Percentiles rank a stretch among this genome's conserved stretches.
These are phyloP conservation scores for Craniophora ligustri DNA, from an alignment of 2,888 invertebrate species.

Conservation along the genomic window DNA sequence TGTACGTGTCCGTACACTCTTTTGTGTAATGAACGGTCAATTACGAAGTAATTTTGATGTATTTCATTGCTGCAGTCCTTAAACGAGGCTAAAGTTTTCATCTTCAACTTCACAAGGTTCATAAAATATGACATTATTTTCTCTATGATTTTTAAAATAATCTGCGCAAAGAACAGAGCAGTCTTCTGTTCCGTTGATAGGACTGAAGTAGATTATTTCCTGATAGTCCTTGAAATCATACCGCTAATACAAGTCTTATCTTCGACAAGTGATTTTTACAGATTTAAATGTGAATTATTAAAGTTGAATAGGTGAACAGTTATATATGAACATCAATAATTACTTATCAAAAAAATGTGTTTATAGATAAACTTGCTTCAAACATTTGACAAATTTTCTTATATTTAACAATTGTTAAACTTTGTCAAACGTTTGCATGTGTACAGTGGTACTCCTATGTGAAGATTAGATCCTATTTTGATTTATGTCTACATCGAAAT, in stretches of 20 bases:
- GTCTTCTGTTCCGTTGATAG: background rate
- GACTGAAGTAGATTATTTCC: background rate
- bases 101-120: too few relatives aligned
- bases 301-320: conserved; percentile 36
- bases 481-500: conserved; percentile 37
- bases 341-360: conserved; percentile 11
- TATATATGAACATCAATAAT: conserved; percentile 6
- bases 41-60: conserved; percentile 32
- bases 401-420: conserved; percentile 18
- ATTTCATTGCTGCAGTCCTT: conserved; percentile 16
- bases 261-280: conserved; percentile 17
- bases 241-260: conserved; percentile 13
- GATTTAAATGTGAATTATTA: conserved; percentile 20
- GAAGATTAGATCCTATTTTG: background rate
- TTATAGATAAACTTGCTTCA: conserved; percentile 18
- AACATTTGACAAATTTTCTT: conserved; percentile 46
- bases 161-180: background rate
- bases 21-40: conserved; percentile 36
- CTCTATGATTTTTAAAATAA: background rate
- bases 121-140: too few relatives aligned
- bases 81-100: background rate
- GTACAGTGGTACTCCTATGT: conserved; percentile 29
- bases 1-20: conserved; percentile 38
- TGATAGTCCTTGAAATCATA: conserved; percentile 8
- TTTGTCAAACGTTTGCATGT: conserved; percentile 42